Conservation (phyloP, 2,113 vertebrate genomes). For the Phalacrocorax carbo region DNA sequence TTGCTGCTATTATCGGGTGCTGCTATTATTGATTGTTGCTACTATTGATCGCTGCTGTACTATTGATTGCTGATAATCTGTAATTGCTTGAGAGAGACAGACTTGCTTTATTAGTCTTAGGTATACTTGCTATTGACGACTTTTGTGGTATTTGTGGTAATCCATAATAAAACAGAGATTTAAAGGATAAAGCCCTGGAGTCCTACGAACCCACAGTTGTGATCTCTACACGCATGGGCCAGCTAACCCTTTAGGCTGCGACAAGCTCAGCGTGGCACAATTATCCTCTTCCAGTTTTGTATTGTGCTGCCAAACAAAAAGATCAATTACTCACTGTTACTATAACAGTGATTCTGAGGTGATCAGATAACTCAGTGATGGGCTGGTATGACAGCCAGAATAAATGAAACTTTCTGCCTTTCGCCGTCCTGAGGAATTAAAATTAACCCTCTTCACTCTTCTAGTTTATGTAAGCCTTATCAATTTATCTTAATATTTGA, state of each 20-base stretch:
- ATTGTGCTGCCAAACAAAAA: background rate
- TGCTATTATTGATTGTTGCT: background rate
- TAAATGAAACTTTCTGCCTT: background rate
- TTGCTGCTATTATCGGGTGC: background rate
- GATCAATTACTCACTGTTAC: background rate
- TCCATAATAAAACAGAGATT: background rate
- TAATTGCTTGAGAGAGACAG: background rate
- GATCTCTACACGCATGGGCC: background rate
- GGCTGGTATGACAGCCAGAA: background rate
- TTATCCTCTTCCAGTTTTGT: background rate
- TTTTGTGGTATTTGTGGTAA: background rate
- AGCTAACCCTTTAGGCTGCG: background rate
- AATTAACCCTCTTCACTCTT: background rate
- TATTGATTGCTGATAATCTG: background rate
- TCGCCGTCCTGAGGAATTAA: background rate
- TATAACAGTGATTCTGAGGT: background rate
- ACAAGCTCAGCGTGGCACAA: background rate
- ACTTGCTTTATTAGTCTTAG: background rate
- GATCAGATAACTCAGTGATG: background rate
- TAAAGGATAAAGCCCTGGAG: background rate
- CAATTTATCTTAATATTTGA: background rate
- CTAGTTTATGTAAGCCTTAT: background rate
- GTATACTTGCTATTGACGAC: background rate
- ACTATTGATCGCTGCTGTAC: background rate
- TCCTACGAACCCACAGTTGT: accelerated